Evolutionary conservation across 2,888 invertebrate genomes (phyloP).

Genomic region (Panopea generosa): DNA sequence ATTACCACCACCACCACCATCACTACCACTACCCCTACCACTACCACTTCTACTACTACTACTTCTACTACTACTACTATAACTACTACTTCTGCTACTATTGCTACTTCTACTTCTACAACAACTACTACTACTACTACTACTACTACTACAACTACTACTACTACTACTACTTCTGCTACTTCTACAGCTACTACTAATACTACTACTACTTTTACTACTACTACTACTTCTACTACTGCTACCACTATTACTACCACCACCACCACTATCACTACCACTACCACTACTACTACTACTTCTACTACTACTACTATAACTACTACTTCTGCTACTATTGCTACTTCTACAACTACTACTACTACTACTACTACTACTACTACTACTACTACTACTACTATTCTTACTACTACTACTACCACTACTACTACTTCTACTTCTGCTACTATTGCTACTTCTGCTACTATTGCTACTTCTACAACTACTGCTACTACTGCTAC

Average conservation of each 20-base stretch:
- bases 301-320: neutral
- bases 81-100: too few species aligned
- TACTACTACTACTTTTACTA: too few species aligned
- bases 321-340: too few species aligned
- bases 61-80: slow-evolving; percentile 1
- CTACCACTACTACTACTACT: slow-evolving; percentile 2
- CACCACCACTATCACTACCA: neutral
- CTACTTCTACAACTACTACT: neutral
- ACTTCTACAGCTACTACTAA: too few species aligned
- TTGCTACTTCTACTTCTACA: neutral
- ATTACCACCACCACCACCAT: neutral
- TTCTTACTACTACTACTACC: too few species aligned
- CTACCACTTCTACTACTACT: slow-evolving; percentile 1
- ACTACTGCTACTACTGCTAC: too few species aligned
- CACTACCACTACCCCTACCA: too few species aligned
- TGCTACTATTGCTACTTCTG: too few species aligned
- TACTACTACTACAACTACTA: slow-evolving; percentile 1
- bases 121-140: slow-evolving; percentile 1
- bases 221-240: slow-evolving; percentile 1
- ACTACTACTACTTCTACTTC: too few species aligned
- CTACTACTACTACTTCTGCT: too few species aligned
- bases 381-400: too few species aligned
- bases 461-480: too few species aligned
- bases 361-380: slow-evolving; percentile 3
- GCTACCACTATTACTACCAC: neutral